Evolutionary conservation across 1,140 invertebrate species (phyloP), one percentile per base, ranked within the genome.

Genomic region (Scaptomyza montana): DNA sequence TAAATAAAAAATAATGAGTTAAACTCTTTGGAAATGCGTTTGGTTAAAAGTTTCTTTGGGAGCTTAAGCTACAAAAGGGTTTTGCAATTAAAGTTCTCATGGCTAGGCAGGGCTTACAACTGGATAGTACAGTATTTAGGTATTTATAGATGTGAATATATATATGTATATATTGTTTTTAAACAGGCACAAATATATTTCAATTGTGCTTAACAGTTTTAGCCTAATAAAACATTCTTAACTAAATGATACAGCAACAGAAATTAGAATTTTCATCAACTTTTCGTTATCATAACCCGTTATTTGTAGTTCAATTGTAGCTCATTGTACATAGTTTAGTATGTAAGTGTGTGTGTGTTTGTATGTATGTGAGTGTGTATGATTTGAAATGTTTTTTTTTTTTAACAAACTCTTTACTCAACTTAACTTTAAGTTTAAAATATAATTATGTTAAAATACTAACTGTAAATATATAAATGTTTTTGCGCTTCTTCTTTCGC

Each of bases 371-470:
- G 60, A 64, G 47, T 47, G 60, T 25, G 21, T 25, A 25, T 73
- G 51, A 65, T 62, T 65, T 68, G 47, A 66, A 63, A 43, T 78
- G 63, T 57, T 67, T 30, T 68, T 65, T 63, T 45, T 67, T 67
- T 69, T 49, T 36, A 6, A 7, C 60, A 69, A 54, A 56, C 45
- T 13, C 50, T 39, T 60, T 69, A 53, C 73, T 69, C 10, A 43
- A 30, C 73, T 71, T 70, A 75, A 75, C 12, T 74, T 59, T 63
- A 57, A 50, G 57, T 78, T 66, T 81, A 78, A 69, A 62, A 33
- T 70, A 82, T 89, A 86, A 84, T 84, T 86, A 89, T 57, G 61
- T 89, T 86, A 86, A 86, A 86, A 86, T 87, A 86, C 81, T 86
- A 87, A 86, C 47, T 59, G 64, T 85, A 81, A 63, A 64, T 75